Base-by-base conservation (phyloP, 2,113 vertebrate species). In the Cacatua alba region DNA sequence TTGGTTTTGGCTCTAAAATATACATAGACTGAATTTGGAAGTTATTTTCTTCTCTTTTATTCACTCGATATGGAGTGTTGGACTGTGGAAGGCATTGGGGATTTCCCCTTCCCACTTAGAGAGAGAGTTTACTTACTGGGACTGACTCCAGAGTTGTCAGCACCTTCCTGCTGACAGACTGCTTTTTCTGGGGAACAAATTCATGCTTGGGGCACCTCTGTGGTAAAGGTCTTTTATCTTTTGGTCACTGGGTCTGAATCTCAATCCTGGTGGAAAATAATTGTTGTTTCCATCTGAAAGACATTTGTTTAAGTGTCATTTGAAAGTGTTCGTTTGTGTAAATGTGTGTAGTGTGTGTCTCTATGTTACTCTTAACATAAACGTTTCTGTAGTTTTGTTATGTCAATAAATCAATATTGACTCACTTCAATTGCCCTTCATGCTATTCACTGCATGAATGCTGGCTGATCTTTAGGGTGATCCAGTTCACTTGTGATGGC, bases 381-480 rank as follows among this genome's bases (percentile, higher is more conserved):
- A 88, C 59, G 48, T 92, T 88, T 92, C 88, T 95, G 90, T 60
- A 86, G 88, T 97, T 94, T 82, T 90, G 78, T 95, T 90, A 85
- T 82, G 88, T 92, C 79, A 88, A 59, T 90, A 88, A 94, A 97
- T 95, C 95, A 95, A 96, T 96, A 96, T 92, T 95, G 95, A 92
- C 86, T 94, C 81, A 83, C 89, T 76, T 84, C 81, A 86, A 43
- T 94, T 96, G 64, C 91, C 94, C 92, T 93, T 97, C 72, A 53
- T 88, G 92, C 91, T 94, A 78, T 92, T 97, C 94, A 84, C 37
- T 91, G 80, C 86, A 23, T 86, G 83, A 83, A 86, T 68, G 72
- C 77, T 92, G 85, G 33, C 63, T 75, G 85, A 85, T 88, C 90
- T 92, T 82, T 87, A 91, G 82, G 80, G 46, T 88, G 82, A 95